Evolutionary conservation across 1,140 invertebrate species (phyloP).

Genomic region (Chelonus insularis): DNA sequence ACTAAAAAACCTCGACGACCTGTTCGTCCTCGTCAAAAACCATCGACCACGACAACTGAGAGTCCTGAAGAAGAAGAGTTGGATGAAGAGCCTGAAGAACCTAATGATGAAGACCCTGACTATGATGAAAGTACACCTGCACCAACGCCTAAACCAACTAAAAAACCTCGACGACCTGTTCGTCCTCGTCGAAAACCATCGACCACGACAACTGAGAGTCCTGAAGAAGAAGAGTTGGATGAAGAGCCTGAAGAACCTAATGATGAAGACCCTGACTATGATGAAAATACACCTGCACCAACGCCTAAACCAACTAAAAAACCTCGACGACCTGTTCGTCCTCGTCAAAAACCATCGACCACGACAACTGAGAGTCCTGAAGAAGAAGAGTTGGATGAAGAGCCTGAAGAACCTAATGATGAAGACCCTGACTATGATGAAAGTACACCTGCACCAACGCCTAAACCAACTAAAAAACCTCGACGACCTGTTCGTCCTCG

Average conservation of each 20-base stretch:
- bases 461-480: too few species aligned
- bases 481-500: slow-evolving; percentile 5
- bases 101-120: too few species aligned
- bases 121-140: too few species aligned
- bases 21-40: too few species aligned
- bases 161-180: slow-evolving; percentile 3
- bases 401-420: not conserved
- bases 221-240: not conserved
- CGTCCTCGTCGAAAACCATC: not conserved
- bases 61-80: too few species aligned
- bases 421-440: not conserved
- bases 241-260: too few species aligned
- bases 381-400: too few species aligned
- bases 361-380: not conserved
- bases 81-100: too few species aligned
- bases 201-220: not conserved
- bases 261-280: not conserved
- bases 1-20: slow-evolving; percentile 6
- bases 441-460: not conserved
- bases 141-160: too few species aligned
- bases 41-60: too few species aligned
- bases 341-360: not conserved
- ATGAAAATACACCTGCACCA: not conserved
- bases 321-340: slow-evolving; percentile 1
- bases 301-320: too few species aligned